phyloP scores from a whole-genome alignment of 2,888 invertebrate genomes.

The Drosophila acutilabella region DNA sequence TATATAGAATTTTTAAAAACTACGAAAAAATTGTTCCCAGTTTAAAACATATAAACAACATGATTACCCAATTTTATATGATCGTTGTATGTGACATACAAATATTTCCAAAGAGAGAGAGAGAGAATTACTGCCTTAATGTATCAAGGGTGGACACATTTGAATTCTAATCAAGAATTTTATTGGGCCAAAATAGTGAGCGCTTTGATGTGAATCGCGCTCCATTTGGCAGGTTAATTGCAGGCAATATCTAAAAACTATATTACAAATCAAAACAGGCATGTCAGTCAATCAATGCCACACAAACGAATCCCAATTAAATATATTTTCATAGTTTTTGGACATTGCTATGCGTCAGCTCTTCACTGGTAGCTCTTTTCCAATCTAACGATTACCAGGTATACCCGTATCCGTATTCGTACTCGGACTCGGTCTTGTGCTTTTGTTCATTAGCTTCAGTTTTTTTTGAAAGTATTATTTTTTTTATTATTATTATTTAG shows the following conservation, averaged over 20 bases:
- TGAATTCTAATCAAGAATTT: constrained; percentile 52
- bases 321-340: constrained; percentile 30
- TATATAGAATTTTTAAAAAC: too few relatives aligned
- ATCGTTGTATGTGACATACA: too few relatives aligned
- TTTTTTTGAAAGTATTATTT: constrained; percentile 33
- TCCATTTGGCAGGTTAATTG: constrained; percentile 67
- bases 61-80: too few relatives aligned
- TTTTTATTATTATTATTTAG: constrained; percentile 2
- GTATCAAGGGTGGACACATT: constrained; percentile 19
- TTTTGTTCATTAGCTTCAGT: not conserved
- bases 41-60: too few relatives aligned
- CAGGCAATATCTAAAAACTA: constrained; percentile 44
- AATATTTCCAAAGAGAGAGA: too few relatives aligned
- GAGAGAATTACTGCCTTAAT: not conserved
- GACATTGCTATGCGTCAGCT: constrained; percentile 47
- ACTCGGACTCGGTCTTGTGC: too few relatives aligned
- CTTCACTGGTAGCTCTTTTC: constrained; percentile 29
- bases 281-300: constrained; percentile 64
- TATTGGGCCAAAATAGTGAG: constrained; percentile 27
- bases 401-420: not conserved
- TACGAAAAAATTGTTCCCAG: too few relatives aligned
- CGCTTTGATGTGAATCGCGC: constrained; percentile 37
- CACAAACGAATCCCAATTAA: constrained; percentile 38
- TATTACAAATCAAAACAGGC: constrained; percentile 50
- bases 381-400: constrained; percentile 9